Conservation (phyloP, 2,797 vertebrate species). For the Myripristis murdjan region DNA sequence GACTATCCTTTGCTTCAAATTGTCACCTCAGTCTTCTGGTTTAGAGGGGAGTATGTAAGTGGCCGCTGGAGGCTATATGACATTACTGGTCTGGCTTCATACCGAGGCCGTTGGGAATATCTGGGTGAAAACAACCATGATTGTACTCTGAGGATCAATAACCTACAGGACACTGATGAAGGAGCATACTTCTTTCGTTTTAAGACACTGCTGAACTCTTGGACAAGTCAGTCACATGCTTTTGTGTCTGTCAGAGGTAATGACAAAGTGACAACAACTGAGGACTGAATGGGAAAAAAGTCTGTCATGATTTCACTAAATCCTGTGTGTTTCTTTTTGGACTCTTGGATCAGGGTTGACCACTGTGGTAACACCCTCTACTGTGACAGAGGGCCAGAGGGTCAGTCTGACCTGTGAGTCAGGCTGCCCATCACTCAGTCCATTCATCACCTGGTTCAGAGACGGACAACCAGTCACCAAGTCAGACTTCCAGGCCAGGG, state of each 20-base stretch:
- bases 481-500: constrained; percentile 41
- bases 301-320: neutral
- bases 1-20: neutral
- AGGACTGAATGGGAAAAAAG: neutral
- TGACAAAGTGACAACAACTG: neutral
- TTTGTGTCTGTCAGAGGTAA: constrained; percentile 64
- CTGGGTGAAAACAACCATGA: neutral
- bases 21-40: constrained; percentile 44
- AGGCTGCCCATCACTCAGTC: constrained; percentile 20
- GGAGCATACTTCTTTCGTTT: constrained; percentile 57
- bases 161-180: constrained; percentile 36
- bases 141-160: constrained; percentile 63
- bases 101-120: constrained; percentile 34
- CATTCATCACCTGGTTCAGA: constrained; percentile 51
- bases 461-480: constrained; percentile 34
- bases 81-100: neutral
- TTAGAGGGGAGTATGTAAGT: fast-evolving
- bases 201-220: fast-evolving
- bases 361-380: constrained; percentile 37
- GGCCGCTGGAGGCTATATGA: fast-evolving
- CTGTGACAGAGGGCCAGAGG: constrained; percentile 58
- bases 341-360: constrained; percentile 53
- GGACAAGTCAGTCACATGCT: fast-evolving
- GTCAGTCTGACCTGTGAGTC: constrained; percentile 57
- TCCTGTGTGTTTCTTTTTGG: constrained; percentile 1